phyloP scores from a whole-genome alignment of 2,888 invertebrate genomes.

The Leptinotarsa tumamoca region DNA sequence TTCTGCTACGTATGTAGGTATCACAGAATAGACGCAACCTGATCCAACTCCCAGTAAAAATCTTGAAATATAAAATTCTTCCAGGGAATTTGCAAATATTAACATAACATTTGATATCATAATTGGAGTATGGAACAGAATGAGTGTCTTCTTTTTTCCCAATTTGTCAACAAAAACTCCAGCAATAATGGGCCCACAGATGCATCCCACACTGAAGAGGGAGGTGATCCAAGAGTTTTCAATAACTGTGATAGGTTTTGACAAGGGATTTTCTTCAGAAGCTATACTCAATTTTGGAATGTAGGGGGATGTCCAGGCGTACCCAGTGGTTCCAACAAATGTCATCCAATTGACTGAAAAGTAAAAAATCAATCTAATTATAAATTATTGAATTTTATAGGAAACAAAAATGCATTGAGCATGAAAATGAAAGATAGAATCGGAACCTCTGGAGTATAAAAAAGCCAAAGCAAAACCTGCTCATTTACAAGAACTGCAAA shows the following conservation, averaged over 20 bases:
- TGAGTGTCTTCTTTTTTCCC: conserved; percentile 77
- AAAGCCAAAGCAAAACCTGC: no score
- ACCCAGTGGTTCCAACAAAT: conserved; percentile 50
- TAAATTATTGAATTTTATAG: no score
- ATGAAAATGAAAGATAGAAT: no score
- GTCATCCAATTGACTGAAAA: conserved; percentile 53
- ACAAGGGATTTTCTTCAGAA: conserved; percentile 49
- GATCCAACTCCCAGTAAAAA: conserved; percentile 74
- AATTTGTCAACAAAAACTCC: conserved; percentile 46
- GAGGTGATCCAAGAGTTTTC: conserved; percentile 56
- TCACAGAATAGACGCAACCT: conserved; percentile 77
- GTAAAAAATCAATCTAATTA: not conserved
- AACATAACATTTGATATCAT: conserved; percentile 65
- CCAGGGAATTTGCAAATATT: conserved; percentile 46
- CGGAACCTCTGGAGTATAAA: no score
- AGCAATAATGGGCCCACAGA: conserved; percentile 52
- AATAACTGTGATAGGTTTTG: conserved; percentile 43
- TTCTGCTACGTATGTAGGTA: conserved; percentile 89
- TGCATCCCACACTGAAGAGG: conserved; percentile 52
- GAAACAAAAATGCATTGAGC: no score
- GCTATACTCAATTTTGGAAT: conserved; percentile 49
- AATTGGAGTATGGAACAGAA: conserved; percentile 75
- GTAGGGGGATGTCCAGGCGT: conserved; percentile 54
- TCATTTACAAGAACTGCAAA: no score
- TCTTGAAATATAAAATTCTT: conserved; percentile 68